phyloP scores from a whole-genome alignment of 2,888 invertebrate species.

The Sinohyriopsis cumingii region DNA sequence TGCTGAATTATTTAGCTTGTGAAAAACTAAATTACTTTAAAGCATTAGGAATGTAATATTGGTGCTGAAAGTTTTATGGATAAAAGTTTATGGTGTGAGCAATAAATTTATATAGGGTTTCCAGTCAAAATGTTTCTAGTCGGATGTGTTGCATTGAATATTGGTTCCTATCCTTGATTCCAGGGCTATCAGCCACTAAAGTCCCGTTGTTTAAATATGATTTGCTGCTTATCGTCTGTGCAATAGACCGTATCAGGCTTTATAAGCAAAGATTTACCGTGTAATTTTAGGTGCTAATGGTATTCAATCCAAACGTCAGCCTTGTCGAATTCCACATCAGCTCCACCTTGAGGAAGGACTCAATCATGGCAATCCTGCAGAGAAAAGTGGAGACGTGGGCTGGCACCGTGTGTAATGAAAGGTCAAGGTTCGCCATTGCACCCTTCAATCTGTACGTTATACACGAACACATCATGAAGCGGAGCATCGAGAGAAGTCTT shows the following conservation, averaged over 20 bases:
- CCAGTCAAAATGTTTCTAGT: no score
- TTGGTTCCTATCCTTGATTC: no score
- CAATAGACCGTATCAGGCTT: neutral
- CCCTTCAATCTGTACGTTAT: constrained; percentile 19
- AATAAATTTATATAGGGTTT: no score
- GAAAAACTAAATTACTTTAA: no score
- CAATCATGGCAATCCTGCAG: constrained; percentile 16
- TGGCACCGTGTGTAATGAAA: constrained; percentile 16
- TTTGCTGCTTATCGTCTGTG: no score
- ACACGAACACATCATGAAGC: constrained; percentile 9
- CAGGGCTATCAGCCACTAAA: no score
- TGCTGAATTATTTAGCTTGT: no score
- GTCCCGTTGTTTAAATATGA: no score
- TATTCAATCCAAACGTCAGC: constrained; percentile 22
- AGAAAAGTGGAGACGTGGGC: constrained; percentile 30
- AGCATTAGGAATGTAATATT: no score
- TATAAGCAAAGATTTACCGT: neutral
- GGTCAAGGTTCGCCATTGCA: constrained; percentile 20
- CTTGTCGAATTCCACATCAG: constrained; percentile 22
- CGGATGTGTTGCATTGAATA: no score
- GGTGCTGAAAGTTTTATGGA: no score
- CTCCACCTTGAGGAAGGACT: constrained; percentile 1
- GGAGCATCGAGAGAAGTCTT: constrained; percentile 19
- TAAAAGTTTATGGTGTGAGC: no score
- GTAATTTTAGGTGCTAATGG: constrained; percentile 24